A percentile compares a stretch with the other conserved stretches of the same genome.
Conservation (phyloP, 2,113 vertebrate species). For the Corydoras maculifer region DNA sequence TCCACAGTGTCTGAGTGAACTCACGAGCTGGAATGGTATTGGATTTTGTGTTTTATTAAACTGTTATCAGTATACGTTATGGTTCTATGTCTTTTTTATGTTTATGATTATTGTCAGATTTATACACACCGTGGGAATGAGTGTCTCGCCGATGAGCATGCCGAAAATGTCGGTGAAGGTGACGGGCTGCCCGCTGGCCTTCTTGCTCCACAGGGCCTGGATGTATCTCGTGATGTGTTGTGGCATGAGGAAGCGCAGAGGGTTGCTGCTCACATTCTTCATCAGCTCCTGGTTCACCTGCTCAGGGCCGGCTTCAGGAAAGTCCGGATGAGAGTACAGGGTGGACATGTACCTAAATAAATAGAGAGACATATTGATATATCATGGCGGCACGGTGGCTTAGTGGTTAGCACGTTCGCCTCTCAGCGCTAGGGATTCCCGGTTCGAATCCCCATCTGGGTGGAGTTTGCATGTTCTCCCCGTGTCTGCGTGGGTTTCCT, state of each 20-base stretch:
- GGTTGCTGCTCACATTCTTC: conserved; percentile 84
- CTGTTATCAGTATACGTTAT: too few species aligned
- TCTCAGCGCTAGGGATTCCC: too few species aligned
- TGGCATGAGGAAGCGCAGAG: conserved; percentile 83
- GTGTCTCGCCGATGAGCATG: conserved; percentile 96
- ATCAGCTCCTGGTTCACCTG: conserved; percentile 92
- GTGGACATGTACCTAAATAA: conserved; percentile 86
- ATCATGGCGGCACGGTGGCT: too few species aligned
- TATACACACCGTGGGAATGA: conserved; percentile 80
- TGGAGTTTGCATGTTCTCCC: too few species aligned
- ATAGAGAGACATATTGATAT: too few species aligned
- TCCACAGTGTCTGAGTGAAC: too few species aligned
- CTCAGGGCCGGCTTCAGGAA: conserved; percentile 81
- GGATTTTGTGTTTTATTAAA: too few species aligned
- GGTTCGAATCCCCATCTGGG: too few species aligned
- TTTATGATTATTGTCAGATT: neutral
- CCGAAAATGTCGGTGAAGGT: conserved; percentile 98
- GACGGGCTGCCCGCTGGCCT: conserved; percentile 88
- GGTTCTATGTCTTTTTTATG: too few species aligned
- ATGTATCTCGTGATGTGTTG: conserved; percentile 89
- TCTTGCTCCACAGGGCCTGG: conserved; percentile 92
- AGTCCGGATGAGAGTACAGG: conserved; percentile 87
- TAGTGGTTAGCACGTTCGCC: too few species aligned
- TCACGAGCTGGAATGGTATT: too few species aligned
- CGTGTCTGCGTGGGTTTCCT: too few species aligned